Conservation (phyloP, 2,888 invertebrate species). For the Drosophila helvetica region DNA sequence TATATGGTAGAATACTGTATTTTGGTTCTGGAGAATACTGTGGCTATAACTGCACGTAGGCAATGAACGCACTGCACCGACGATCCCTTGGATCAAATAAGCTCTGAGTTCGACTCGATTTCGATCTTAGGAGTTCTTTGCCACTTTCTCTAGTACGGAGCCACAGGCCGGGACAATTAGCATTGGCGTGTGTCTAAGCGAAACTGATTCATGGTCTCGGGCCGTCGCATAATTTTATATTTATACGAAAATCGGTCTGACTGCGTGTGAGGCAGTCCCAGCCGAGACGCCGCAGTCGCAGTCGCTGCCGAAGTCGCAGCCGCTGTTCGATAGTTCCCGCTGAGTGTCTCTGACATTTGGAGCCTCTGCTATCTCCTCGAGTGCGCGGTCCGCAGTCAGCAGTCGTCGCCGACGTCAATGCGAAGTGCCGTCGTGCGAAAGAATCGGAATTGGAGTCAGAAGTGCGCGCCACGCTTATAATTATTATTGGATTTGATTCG, state of each 20-base stretch:
- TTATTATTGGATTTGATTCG: constrained; percentile 66
- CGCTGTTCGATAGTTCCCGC: constrained; percentile 25
- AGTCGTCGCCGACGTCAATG: constrained; percentile 52
- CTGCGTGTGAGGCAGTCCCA: constrained; percentile 63
- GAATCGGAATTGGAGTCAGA: constrained; percentile 40
- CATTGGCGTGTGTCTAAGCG: constrained; percentile 72
- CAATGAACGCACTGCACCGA: not conserved
- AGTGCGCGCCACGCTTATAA: constrained; percentile 54
- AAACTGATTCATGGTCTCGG: constrained; percentile 71
- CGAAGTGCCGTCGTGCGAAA: constrained; percentile 36
- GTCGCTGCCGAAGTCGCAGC: constrained; percentile 24
- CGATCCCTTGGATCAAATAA: not conserved
- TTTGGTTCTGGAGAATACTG: not conserved
- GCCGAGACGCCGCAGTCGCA: constrained; percentile 30
- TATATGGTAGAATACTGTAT: not conserved
- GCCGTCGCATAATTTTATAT: constrained; percentile 70
- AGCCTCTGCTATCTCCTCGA: constrained; percentile 15
- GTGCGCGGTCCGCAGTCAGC: constrained; percentile 1
- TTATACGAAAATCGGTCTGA: constrained; percentile 65
- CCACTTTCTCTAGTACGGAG: constrained; percentile 14
- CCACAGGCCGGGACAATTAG: constrained; percentile 59
- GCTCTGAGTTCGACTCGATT: not conserved
- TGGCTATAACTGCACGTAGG: not conserved
- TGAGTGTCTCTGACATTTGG: constrained; percentile 9
- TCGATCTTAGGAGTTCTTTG: not conserved